Evolutionary conservation across 2,797 vertebrate genomes (phyloP), one percentile per base, ranked within the genome.

Genomic region (Anguilla marmorata): DNA sequence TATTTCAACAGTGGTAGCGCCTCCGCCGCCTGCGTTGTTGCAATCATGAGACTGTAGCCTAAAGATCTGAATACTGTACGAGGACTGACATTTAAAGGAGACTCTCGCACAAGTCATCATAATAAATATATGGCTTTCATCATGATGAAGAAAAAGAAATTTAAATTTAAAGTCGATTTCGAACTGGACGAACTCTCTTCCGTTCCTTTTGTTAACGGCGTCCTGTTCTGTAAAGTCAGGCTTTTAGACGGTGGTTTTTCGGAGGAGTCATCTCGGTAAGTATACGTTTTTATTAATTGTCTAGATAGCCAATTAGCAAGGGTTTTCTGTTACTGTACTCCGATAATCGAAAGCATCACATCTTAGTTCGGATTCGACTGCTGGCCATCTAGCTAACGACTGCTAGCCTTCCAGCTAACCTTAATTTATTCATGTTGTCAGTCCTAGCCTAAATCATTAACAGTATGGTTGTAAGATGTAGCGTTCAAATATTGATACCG

Each of bases 91-190:
- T 86, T 86, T 86, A 86, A 72, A 85, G 87, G 74, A 88, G 87
- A 74, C 58, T 9, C 9, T 21, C 48, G 45, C 41, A 69, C 52
- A 9, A 69, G 54, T 37, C 60, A 52, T 33, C 66, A 58, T 24
- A 80, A 37, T 86, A 91, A 52, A 88, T 95, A 91, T 88, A 96
- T 97, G 97, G 96, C 97, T 91, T 95, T 97, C 96, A 96, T 94
- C 95, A 98, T 99, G 97, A 97, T 98, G 98, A 99, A 97, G 87
- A 99, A 98, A 91, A 99, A 99, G 97, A 99, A 98, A 94, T 99
- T 99, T 86, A 99, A 98, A 94, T 99, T 99, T 91, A 96, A 96
- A 94, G 98, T 99, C 94, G 97, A 99, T 92, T 97, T 99, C 87
- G 97, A 98, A 91, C 96, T 99, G 94, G 98, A 98, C 87, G 98